A percentile compares a stretch with the other conserved stretches of the same genome.
phyloP scores from a whole-genome alignment of 2,113 vertebrate species.

The Corydoras sp. region DNA sequence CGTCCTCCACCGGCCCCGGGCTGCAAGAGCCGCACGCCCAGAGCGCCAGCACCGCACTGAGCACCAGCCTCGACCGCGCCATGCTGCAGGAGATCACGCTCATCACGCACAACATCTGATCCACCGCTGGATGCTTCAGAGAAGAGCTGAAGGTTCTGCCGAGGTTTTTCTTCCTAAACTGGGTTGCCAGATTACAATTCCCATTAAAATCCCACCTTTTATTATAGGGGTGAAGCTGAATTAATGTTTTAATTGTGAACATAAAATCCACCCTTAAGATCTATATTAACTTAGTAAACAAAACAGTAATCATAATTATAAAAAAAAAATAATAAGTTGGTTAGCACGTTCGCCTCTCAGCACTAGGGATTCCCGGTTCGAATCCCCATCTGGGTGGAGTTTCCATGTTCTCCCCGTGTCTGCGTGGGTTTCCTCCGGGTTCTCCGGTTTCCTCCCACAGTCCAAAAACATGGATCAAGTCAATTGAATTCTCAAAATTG shows the following conservation, averaged over 20 bases:
- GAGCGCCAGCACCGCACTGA: slow-evolving; percentile 51
- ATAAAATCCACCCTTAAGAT: too few relatives aligned
- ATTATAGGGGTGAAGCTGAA: not conserved
- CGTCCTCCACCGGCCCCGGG: slow-evolving; percentile 82
- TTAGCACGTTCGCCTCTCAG: too few relatives aligned
- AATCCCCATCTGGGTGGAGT: too few relatives aligned
- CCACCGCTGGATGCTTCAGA: not conserved
- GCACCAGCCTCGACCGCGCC: slow-evolving; percentile 32
- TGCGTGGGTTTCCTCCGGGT: too few relatives aligned
- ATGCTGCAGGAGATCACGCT: not conserved
- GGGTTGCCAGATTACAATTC: slow-evolving; percentile 5
- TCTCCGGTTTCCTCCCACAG: too few relatives aligned
- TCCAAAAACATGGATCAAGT: too few relatives aligned
- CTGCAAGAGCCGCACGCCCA: slow-evolving; percentile 58
- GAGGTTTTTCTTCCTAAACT: not conserved
- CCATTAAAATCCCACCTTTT: not conserved
- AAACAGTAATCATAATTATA: too few relatives aligned
- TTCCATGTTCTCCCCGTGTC: too few relatives aligned
- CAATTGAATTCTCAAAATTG: too few relatives aligned
- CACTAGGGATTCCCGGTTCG: too few relatives aligned
- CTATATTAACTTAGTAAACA: too few relatives aligned
- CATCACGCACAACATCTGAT: not conserved
- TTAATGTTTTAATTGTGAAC: not conserved
- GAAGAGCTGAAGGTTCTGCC: not conserved
- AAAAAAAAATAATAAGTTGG: too few relatives aligned